A percentile compares a stretch with the other conserved stretches of the same genome.
Evolutionary conservation across 2,113 vertebrate species (phyloP).

Genomic region (Geococcyx californianus): DNA sequence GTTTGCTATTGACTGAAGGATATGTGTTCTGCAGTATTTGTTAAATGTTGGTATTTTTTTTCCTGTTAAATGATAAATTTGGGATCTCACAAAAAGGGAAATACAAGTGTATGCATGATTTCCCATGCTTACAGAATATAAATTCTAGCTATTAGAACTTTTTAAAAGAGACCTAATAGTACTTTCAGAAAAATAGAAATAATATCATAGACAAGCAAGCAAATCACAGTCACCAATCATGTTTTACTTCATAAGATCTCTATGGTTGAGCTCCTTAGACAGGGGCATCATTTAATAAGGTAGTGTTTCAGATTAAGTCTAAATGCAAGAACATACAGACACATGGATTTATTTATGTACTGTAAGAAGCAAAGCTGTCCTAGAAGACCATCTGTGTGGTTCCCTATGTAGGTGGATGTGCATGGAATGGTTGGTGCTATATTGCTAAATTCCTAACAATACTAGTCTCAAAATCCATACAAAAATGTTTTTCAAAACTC

Average conservation of each 20-base stretch:
- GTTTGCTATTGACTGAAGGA: background rate
- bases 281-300: background rate
- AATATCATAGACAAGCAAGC: background rate
- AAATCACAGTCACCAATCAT: background rate
- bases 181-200: background rate
- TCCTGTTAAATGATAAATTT: background rate
- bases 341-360: fast-evolving
- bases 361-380: background rate
- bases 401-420: background rate
- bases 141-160: background rate
- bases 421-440: background rate
- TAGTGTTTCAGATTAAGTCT: background rate
- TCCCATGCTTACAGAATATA: background rate
- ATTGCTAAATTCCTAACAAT: background rate
- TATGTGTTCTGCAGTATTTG: background rate
- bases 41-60: background rate
- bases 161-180: background rate
- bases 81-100: background rate
- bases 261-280: background rate
- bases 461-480: background rate
- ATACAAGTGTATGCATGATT: background rate
- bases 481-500: background rate
- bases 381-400: background rate
- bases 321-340: background rate
- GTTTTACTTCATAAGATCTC: background rate